A percentile compares a stretch with the other conserved stretches of the same genome.
Conservation (phyloP, 2,113 vertebrate species). For the Cercocebus atys region DNA sequence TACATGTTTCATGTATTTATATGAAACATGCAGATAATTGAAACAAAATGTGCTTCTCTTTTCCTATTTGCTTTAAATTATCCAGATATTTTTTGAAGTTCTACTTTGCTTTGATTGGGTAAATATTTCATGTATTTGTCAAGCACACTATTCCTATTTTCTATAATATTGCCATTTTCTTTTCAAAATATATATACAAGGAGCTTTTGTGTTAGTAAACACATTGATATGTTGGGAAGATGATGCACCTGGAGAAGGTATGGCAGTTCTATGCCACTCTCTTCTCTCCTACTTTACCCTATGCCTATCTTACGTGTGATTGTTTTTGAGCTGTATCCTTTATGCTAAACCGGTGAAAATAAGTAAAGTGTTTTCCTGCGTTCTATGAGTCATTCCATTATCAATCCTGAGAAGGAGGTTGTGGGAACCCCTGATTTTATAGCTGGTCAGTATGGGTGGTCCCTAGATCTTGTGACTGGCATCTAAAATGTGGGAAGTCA, state of each 20-base stretch:
- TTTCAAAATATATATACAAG: not conserved
- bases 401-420: not conserved
- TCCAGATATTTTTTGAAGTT: not conserved
- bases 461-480: not conserved
- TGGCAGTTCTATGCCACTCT: not conserved
- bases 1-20: not conserved
- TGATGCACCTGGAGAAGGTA: not conserved
- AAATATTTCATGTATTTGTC: not conserved
- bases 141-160: not conserved
- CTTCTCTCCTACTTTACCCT: not conserved
- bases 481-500: not conserved
- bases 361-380: not conserved
- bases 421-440: not conserved
- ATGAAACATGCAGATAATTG: not conserved
- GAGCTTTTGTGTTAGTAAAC: not conserved
- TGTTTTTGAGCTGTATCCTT: not conserved
- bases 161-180: not conserved
- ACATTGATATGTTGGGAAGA: not conserved
- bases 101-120: not conserved
- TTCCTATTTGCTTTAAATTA: not conserved
- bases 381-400: not conserved
- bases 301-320: not conserved
- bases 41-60: not conserved
- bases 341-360: not conserved
- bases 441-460: not conserved